Conservation (phyloP, 2,888 invertebrate species). For the Teleiodes luculella region DNA sequence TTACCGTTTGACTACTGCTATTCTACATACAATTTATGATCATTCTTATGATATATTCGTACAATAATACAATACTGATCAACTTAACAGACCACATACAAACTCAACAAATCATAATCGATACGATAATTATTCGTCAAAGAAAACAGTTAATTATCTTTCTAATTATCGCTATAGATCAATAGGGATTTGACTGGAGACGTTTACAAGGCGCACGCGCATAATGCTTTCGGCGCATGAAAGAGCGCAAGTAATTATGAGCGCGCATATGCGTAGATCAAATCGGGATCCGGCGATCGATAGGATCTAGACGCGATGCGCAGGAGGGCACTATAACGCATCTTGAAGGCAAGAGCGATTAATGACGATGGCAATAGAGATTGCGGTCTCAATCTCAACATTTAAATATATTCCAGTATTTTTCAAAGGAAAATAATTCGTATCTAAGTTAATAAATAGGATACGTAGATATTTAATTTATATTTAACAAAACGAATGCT, state of each 20-base stretch:
- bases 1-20: neutral
- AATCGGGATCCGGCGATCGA: slow-evolving; percentile 72
- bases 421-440: no score
- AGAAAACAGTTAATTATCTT: slow-evolving; percentile 54
- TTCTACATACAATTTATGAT: neutral
- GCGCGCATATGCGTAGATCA: slow-evolving; percentile 74
- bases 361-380: neutral
- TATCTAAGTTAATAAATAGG: no score
- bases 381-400: neutral
- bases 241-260: slow-evolving; percentile 73
- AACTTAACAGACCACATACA: neutral
- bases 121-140: slow-evolving; percentile 1
- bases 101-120: neutral
- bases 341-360: slow-evolving; percentile 22
- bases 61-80: no score
- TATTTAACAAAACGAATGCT: no score
- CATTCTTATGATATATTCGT: neutral
- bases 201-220: slow-evolving; percentile 63
- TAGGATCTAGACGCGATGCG: slow-evolving; percentile 65
- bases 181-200: slow-evolving; percentile 72
- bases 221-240: slow-evolving; percentile 73
- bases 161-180: slow-evolving; percentile 43
- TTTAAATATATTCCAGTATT: no score
- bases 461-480: no score
- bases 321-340: slow-evolving; percentile 43